Base-by-base conservation (phyloP, 1,140 invertebrate species). In the Streblospio benedicti region DNA sequence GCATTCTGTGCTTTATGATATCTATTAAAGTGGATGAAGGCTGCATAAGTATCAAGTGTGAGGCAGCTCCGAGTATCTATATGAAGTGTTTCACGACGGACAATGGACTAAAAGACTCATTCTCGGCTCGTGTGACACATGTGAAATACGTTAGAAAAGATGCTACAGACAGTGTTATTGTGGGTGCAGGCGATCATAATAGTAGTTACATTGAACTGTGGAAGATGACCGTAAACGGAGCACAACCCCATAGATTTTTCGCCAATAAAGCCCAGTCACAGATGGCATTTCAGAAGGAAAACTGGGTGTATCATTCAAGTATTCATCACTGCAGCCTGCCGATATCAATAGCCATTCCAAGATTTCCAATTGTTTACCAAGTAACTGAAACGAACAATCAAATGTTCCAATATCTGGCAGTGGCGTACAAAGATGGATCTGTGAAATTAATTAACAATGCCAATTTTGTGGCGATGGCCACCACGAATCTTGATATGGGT, bases 1-100 rank as follows among this genome's bases (percentile, higher is more conserved):
- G 87, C 1, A 83, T 92, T 32, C 85, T 88, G 63, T 89, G 88
- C 66, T 90, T 86, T 64, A 79, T 83, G 65, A 85, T 91, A 43
- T 82, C 68, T 2, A 83, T 51, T 72, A 82, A 82, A 80, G 64
- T 84, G 73, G 64, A 68, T 25, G 38, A 53, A 12, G 18, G 53
- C 1, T 53, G 57, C 23, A 64, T 70, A 61, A 74, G 74, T 14
- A 83, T 89, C 47, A 83, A 75, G 38, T 87, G 84, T 67, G 85
- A 89, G 72, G 84, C 88, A 5, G 80, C 89, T 65, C 85, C 90
- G 1, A 88, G 89, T 69, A 89, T 93, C 65, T 91, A 88, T 67
- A 72, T 89, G 12, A 83, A 84, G 68, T 85, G 85, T 70, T 81
- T 79, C 63, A 79, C 80, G 30, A 79, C 80, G 30, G 71, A 73